Evolutionary conservation across 2,888 invertebrate species (phyloP).

Genomic region (Pristionchus japonicus): DNA sequence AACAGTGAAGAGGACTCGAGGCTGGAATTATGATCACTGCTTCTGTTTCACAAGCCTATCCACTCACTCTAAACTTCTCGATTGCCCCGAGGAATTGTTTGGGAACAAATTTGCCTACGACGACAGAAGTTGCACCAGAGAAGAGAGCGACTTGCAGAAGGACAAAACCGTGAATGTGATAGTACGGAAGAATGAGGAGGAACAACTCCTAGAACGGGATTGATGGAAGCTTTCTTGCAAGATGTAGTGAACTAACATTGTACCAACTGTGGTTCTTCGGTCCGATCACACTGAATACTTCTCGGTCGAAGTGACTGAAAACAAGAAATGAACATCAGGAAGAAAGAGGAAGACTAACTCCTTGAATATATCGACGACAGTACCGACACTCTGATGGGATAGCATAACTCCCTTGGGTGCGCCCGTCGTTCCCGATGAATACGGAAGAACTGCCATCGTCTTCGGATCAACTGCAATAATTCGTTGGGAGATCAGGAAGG

Average conservation of each 20-base stretch:
- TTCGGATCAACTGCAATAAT: neutral
- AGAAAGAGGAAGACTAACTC: neutral
- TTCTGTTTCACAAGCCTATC: neutral
- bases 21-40: constrained; percentile 76
- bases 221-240: no score
- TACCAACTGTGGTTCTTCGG: constrained; percentile 67
- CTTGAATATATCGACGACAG: neutral
- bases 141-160: constrained; percentile 55
- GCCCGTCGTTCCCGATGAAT: neutral
- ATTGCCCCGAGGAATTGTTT: constrained; percentile 63
- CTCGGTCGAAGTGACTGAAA: neutral
- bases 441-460: neutral
- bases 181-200: constrained; percentile 67
- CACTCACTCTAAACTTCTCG: constrained; percentile 60
- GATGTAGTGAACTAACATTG: constrained; percentile 72
- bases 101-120: constrained; percentile 66
- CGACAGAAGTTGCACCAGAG: constrained; percentile 51
- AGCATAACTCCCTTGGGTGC: neutral
- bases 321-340: no score
- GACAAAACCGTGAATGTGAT: constrained; percentile 72
- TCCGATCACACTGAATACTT: neutral
- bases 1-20: constrained; percentile 83
- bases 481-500: neutral
- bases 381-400: neutral
- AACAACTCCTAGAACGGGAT: neutral